Evolutionary conservation across 1,140 invertebrate genomes (phyloP).

Genomic region (Lordiphosa stackelbergi): DNA sequence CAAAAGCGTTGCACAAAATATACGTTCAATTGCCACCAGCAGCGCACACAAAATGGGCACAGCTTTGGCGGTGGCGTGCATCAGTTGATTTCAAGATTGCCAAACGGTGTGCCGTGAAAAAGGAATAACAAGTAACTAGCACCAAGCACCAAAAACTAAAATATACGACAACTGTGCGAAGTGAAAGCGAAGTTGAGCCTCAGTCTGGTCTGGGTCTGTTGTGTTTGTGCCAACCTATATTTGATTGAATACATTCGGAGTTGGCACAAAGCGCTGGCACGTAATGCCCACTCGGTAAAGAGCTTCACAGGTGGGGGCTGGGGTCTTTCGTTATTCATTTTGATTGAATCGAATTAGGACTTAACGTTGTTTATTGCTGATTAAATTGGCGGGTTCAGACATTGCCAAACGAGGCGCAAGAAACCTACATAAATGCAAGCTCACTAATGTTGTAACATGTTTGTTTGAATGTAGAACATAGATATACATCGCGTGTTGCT

Average conservation of each 20-base stretch:
- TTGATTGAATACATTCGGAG: conserved; percentile 37
- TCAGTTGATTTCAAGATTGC: conserved; percentile 51
- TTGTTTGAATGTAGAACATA: background rate
- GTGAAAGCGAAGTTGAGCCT: conserved; percentile 52
- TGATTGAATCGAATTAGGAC: conserved; percentile 75
- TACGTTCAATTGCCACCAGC: conserved; percentile 40
- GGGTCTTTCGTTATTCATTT: conserved; percentile 67
- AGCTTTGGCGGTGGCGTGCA: conserved; percentile 30
- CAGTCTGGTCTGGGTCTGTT: conserved; percentile 30
- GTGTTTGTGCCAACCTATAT: conserved; percentile 68
- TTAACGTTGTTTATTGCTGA: conserved; percentile 74
- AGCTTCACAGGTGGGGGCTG: conserved; percentile 10
- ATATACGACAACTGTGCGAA: conserved; percentile 44
- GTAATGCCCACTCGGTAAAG: conserved; percentile 12
- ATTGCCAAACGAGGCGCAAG: conserved; percentile 47
- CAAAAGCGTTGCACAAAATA: conserved; percentile 17
- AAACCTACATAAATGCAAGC: conserved; percentile 29
- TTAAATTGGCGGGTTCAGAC: conserved; percentile 68
- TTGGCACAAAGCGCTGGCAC: conserved; percentile 23
- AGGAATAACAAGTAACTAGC: conserved; percentile 20
- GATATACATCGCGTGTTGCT: conserved; percentile 33
- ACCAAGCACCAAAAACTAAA: conserved; percentile 23
- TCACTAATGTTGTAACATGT: conserved; percentile 3
- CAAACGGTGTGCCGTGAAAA: conserved; percentile 30
- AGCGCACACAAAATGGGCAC: conserved; percentile 41